Conservation (phyloP, 2,888 invertebrate genomes). For the Falcaria lacertinaria region DNA sequence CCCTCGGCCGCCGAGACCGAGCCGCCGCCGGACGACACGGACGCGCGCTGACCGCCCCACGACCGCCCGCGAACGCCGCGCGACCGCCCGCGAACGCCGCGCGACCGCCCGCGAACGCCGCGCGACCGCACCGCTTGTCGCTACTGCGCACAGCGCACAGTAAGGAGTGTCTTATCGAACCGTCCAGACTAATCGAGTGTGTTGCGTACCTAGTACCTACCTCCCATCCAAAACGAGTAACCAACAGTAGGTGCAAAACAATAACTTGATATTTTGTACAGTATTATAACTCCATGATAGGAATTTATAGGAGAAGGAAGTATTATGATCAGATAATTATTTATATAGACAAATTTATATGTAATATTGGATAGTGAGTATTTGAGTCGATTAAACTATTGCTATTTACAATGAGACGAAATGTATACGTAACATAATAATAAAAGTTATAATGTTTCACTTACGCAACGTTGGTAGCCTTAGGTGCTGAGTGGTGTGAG, state of each 20-base stretch:
- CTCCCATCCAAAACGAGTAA: conserved; percentile 28
- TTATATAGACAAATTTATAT: conserved; percentile 41
- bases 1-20: conserved; percentile 65
- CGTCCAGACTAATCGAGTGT: conserved; percentile 27
- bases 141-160: background rate
- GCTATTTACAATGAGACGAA: conserved; percentile 15
- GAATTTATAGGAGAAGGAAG: conserved; percentile 24
- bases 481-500: no score
- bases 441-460: no score
- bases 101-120: background rate
- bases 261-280: conserved; percentile 49
- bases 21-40: conserved; percentile 45
- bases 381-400: conserved; percentile 18
- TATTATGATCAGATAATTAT: conserved; percentile 35
- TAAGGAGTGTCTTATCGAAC: conserved; percentile 34
- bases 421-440: conserved; percentile 1
- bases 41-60: conserved; percentile 31
- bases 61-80: no score
- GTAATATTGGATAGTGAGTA: conserved; percentile 5
- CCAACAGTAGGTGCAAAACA: conserved; percentile 10
- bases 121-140: conserved; percentile 8
- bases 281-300: conserved; percentile 34
- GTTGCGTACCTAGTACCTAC: conserved; percentile 1
- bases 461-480: no score
- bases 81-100: conserved; percentile 7